These are phyloP conservation scores for Nannoperca australis DNA, from an alignment of 2,797 vertebrate species.

Conservation along the genomic window DNA sequence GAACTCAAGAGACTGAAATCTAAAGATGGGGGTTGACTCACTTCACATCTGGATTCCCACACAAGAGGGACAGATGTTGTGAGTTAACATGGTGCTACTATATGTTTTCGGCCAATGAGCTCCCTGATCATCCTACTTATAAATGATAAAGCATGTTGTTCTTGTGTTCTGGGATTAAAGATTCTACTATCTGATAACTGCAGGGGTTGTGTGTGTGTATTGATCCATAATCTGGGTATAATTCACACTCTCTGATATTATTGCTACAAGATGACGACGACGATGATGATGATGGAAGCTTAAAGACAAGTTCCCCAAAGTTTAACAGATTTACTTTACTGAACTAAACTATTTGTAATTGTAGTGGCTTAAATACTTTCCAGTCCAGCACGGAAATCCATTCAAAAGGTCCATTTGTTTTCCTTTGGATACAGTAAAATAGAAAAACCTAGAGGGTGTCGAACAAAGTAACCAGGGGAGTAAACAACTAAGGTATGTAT, in stretches of 20 bases:
- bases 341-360: no score
- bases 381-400: no score
- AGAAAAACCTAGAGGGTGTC: no score
- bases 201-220: not conserved
- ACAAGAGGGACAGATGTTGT: conserved; percentile 30
- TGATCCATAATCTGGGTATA: conserved; percentile 3
- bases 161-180: not conserved
- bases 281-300: not conserved
- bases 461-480: no score
- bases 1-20: conserved; percentile 36
- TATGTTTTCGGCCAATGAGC: conserved; percentile 7
- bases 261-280: not conserved
- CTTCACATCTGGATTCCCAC: conserved; percentile 36
- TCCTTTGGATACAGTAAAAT: no score
- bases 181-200: not conserved
- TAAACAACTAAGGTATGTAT: no score
- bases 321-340: not conserved
- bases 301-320: not conserved
- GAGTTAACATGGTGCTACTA: not conserved
- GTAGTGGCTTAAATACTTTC: no score
- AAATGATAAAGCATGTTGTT: not conserved
- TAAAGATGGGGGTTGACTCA: conserved; percentile 43
- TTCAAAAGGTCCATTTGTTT: no score
- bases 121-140: not conserved
- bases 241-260: not conserved